These are phyloP conservation scores for Scartelaos histophorus DNA, from an alignment of 2,113 vertebrate species.

Conservation along the genomic window DNA sequence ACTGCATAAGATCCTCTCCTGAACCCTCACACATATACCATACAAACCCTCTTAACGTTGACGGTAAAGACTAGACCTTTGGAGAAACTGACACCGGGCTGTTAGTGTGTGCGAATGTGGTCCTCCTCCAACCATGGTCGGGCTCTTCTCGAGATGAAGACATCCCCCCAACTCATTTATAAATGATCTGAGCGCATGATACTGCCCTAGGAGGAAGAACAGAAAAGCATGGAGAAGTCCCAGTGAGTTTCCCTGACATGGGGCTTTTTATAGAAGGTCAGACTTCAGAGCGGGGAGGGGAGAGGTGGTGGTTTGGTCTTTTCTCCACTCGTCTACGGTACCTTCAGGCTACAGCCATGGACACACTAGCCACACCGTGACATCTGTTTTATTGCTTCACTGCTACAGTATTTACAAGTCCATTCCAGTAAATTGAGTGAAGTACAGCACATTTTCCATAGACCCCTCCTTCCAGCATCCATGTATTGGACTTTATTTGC, in stretches of 20 bases:
- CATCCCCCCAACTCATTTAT: constrained; percentile 76
- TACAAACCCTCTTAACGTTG: constrained; percentile 45
- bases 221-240: constrained; percentile 71
- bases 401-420: constrained; percentile 52
- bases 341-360: constrained; percentile 55
- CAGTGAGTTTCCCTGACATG: constrained; percentile 68
- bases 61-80: constrained; percentile 26
- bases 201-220: constrained; percentile 65
- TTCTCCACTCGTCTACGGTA: constrained; percentile 51
- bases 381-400: constrained; percentile 52
- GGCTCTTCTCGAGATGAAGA: constrained; percentile 63
- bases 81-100: constrained; percentile 25
- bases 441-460: constrained; percentile 25
- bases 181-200: constrained; percentile 78
- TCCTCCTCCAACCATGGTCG: constrained; percentile 47
- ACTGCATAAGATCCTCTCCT: constrained; percentile 4
- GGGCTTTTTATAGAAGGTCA: constrained; percentile 63
- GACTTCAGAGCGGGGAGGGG: constrained; percentile 56
- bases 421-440: constrained; percentile 28
- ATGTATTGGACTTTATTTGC: not conserved
- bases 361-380: constrained; percentile 59
- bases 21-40: constrained; percentile 27
- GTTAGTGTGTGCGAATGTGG: constrained; percentile 39
- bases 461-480: not conserved
- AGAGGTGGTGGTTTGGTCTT: constrained; percentile 52